A percentile compares a stretch with the other conserved stretches of the same genome.
phyloP scores from a whole-genome alignment of 2,888 invertebrate species.

The Meghimatium bilineatum region DNA sequence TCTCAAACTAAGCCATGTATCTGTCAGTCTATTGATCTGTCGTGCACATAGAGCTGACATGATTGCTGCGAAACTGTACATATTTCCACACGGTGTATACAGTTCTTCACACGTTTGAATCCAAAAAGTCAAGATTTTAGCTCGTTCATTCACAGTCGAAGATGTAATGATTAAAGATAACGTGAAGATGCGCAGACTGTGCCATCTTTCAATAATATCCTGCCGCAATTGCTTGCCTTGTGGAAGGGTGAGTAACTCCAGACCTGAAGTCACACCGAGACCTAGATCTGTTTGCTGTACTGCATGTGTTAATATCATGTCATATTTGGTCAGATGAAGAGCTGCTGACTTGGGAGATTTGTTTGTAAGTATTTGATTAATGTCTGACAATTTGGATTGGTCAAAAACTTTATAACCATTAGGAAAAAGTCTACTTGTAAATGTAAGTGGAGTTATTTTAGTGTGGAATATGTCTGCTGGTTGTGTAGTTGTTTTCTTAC shows the following conservation, averaged over 20 bases:
- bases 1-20: slow-evolving; percentile 92
- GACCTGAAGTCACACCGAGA: slow-evolving; percentile 81
- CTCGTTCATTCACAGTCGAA: slow-evolving; percentile 83
- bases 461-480: slow-evolving; percentile 56
- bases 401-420: slow-evolving; percentile 91
- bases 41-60: slow-evolving; percentile 93
- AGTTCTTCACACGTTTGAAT: slow-evolving; percentile 93
- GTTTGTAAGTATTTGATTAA: slow-evolving; percentile 87
- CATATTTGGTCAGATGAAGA: slow-evolving; percentile 90
- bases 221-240: slow-evolving; percentile 89
- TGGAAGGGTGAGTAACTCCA: slow-evolving; percentile 89
- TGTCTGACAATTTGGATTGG: slow-evolving; percentile 86
- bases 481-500: slow-evolving; percentile 53
- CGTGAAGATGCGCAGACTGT: slow-evolving; percentile 90
- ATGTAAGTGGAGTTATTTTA: slow-evolving; percentile 56
- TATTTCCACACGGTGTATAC: slow-evolving; percentile 92
- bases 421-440: slow-evolving; percentile 70
- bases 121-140: slow-evolving; percentile 93
- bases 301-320: slow-evolving; percentile 84
- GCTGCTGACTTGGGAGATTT: slow-evolving; percentile 89
- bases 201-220: slow-evolving; percentile 91
- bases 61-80: slow-evolving; percentile 92
- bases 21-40: slow-evolving; percentile 86
- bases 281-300: slow-evolving; percentile 78
- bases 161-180: slow-evolving; percentile 92